phyloP scores from a whole-genome alignment of 2,888 invertebrate genomes.

The Allacma fusca region DNA sequence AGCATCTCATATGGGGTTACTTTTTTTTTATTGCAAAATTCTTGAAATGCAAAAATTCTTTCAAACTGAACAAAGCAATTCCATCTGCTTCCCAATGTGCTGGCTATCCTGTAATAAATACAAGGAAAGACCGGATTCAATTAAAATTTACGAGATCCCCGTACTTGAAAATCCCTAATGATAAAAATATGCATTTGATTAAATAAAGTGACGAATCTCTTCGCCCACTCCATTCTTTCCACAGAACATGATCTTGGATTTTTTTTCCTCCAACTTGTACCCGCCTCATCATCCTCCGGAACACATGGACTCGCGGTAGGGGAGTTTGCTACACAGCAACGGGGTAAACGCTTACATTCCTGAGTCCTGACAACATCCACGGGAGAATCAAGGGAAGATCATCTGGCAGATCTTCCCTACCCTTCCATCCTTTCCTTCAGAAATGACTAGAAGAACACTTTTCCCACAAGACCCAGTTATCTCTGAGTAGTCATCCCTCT shows the following conservation, averaged over 20 bases:
- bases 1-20: no score
- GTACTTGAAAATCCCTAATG: no score
- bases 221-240: background rate
- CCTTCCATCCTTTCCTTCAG: background rate
- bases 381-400: background rate
- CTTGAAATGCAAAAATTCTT: no score
- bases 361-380: conserved; percentile 1
- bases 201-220: conserved; percentile 16
- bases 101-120: no score
- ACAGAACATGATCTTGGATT: no score
- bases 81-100: no score
- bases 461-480: background rate
- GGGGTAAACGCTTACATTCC: background rate
- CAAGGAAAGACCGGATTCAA: no score
- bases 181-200: conserved; percentile 16
- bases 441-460: background rate
- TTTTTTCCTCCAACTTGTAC: no score
- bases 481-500: no score
- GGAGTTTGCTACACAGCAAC: background rate
- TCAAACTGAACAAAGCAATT: no score
- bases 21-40: no score
- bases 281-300: background rate
- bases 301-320: conserved; percentile 17
- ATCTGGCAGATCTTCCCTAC: conserved; percentile 14
- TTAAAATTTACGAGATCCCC: no score